phyloP scores from a whole-genome alignment of 1,140 invertebrate species.

The Micrasema longulum region DNA sequence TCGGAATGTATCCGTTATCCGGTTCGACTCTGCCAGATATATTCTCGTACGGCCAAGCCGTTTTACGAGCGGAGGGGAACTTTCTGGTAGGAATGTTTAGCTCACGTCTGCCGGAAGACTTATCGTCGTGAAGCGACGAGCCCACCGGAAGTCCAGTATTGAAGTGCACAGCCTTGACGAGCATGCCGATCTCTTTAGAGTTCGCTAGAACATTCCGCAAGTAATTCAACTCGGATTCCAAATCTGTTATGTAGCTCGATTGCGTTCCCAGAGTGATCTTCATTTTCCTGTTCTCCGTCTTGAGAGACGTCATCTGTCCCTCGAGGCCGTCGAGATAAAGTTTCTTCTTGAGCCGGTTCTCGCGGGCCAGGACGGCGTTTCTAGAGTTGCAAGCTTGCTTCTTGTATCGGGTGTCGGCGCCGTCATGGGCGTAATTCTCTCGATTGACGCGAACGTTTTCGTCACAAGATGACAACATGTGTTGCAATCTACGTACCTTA shows the following conservation, averaged over 20 bases:
- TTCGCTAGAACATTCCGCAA: slow-evolving; percentile 67
- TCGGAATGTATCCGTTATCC: background rate
- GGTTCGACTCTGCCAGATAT: background rate
- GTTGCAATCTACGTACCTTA: slow-evolving; percentile 35
- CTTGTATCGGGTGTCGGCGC: background rate
- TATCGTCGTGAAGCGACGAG: slow-evolving; percentile 24
- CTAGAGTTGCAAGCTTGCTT: slow-evolving; percentile 35
- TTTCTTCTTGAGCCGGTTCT: slow-evolving; percentile 69
- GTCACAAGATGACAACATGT: slow-evolving; percentile 35
- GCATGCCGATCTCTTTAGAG: slow-evolving; percentile 62
- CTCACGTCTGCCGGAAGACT: slow-evolving; percentile 30
- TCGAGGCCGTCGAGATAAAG: slow-evolving; percentile 68
- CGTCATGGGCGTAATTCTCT: background rate
- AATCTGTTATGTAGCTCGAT: slow-evolving; percentile 60
- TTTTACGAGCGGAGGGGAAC: slow-evolving; percentile 20
- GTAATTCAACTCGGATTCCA: slow-evolving; percentile 66
- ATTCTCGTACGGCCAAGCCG: slow-evolving; percentile 23
- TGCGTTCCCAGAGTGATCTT: slow-evolving; percentile 63
- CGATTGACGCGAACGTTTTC: slow-evolving; percentile 4
- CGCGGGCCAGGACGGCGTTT: slow-evolving; percentile 69
- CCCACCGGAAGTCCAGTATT: slow-evolving; percentile 57
- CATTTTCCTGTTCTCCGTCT: slow-evolving; percentile 64
- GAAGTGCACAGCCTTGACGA: slow-evolving; percentile 63
- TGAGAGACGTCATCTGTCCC: slow-evolving; percentile 60
- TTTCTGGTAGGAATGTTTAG: background rate